A percentile compares a stretch with the other conserved stretches of the same genome.
Evolutionary conservation across 2,113 vertebrate species (phyloP).

Genomic region (Cebus imitator): DNA sequence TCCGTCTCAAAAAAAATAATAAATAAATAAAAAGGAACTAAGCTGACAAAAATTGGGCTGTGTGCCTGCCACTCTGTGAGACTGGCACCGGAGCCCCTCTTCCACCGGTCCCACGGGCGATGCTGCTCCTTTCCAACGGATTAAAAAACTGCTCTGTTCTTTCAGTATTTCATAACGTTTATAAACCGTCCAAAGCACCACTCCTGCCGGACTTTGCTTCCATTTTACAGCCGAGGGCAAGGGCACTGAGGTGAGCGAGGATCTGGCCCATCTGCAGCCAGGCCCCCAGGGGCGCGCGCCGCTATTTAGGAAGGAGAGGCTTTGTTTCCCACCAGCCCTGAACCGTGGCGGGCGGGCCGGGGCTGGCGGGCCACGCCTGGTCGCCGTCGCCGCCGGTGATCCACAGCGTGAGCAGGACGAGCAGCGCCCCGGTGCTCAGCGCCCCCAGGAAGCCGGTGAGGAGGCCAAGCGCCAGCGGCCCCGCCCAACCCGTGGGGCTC

Average conservation of each 20-base stretch:
- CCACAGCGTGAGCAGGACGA: slow-evolving; percentile 63
- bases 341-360: rapidly evolving
- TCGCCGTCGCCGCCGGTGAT: slow-evolving; percentile 31
- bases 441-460: slow-evolving; percentile 84
- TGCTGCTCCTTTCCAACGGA: background rate
- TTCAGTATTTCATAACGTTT: background rate
- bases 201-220: background rate
- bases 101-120: background rate
- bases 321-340: background rate
- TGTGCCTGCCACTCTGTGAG: background rate
- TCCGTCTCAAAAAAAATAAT: too few relatives aligned
- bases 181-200: background rate
- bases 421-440: slow-evolving; percentile 44
- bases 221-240: background rate
- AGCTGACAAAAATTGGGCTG: background rate
- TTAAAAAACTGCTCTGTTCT: background rate
- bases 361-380: rapidly evolving
- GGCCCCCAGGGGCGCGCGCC: rapidly evolving
- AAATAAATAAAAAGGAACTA: too few relatives aligned
- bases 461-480: slow-evolving; percentile 84
- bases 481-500: slow-evolving; percentile 77
- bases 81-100: background rate
- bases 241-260: background rate
- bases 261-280: background rate
- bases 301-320: background rate